phyloP scores from a whole-genome alignment of 2,888 invertebrate species.

The Drosophila nr. medialis region DNA sequence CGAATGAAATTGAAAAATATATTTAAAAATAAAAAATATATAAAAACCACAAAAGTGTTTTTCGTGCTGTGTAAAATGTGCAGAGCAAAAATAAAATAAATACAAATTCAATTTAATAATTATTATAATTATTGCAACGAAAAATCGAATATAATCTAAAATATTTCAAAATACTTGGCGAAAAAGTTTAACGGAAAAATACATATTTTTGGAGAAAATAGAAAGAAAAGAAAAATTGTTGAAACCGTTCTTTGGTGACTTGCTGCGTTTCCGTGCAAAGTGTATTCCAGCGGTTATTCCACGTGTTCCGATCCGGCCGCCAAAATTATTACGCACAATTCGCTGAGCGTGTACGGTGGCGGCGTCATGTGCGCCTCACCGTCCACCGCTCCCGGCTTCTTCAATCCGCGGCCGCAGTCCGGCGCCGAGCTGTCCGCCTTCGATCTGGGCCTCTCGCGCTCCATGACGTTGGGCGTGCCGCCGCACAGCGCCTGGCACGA shows the following conservation, averaged over 20 bases:
- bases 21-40: conserved; percentile 11
- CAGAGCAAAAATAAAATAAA: conserved; percentile 47
- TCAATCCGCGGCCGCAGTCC: conserved; percentile 84
- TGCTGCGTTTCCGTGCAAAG: conserved; percentile 66
- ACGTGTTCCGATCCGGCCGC: conserved; percentile 83
- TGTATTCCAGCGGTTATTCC: conserved; percentile 81
- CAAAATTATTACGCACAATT: conserved; percentile 86
- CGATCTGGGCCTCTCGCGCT: conserved; percentile 85
- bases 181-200: conserved; percentile 28
- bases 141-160: conserved; percentile 3
- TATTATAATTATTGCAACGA: conserved; percentile 12
- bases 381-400: conserved; percentile 85
- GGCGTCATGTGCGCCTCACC: conserved; percentile 85
- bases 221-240: conserved; percentile 9
- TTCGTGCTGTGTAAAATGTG: conserved; percentile 50
- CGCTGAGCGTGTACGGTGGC: conserved; percentile 85
- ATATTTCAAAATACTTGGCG: conserved; percentile 32
- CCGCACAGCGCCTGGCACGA: conserved; percentile 87
- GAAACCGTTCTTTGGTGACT: conserved; percentile 29
- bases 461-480: conserved; percentile 87
- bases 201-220: conserved; percentile 14
- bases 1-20: conserved; percentile 16
- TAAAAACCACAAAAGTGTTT: conserved; percentile 41
- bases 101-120: conserved; percentile 43
- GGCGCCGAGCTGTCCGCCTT: conserved; percentile 84